Evolutionary conservation across 2,113 vertebrate species (phyloP), one percentile per base, ranked within the genome.

Genomic region (Dryoscopus gambensis): DNA sequence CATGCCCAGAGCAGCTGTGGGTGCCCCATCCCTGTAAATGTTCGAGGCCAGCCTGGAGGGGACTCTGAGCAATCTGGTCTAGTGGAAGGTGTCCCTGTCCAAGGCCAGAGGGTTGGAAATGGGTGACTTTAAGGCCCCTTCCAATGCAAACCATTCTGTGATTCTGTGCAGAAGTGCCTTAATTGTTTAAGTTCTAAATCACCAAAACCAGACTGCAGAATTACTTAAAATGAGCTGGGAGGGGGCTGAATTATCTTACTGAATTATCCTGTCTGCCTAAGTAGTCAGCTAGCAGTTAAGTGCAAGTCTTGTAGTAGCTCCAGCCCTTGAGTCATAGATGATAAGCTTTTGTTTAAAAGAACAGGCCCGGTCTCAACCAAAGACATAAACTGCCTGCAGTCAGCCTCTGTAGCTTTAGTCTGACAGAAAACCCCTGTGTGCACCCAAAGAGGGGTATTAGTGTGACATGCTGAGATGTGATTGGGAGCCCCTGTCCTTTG

Each of bases 361-460:
- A 62, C 30, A 47, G 64, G 27, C 40, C 31, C 18, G 49, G 22
- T 31, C 23, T 19, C 64, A 70, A 23, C 10, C 24, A 37, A 57
- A 78, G 70, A 17, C 7, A 27, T 11, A 11, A 16, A 19, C 59
- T 3, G 44, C 24, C 15, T 35, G 35, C 65, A 15, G 0, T 31
- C 20, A 8, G 18, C 67, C 37, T 47, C 75, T 59, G 37, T 2
- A 52, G 37, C 52, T 65, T 53, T 15, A 42, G 27, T 10, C 49
- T 60, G 53, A 39, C 57, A 80, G 49, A n/a, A 67, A 53, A 49
- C 7, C 28, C 16, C 18, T 6, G 2, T 8, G 33, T 24, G 39
- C n/a, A 33, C 53, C 63, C 68, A 21, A 6, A 25, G 0, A 37
- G 62, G 33, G 35, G 9, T 18, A 5, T 11, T 7, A 6, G 20